These are phyloP conservation scores for Acanthosepion lycidas DNA, from an alignment of 2,888 invertebrate genomes.

Conservation along the genomic window DNA sequence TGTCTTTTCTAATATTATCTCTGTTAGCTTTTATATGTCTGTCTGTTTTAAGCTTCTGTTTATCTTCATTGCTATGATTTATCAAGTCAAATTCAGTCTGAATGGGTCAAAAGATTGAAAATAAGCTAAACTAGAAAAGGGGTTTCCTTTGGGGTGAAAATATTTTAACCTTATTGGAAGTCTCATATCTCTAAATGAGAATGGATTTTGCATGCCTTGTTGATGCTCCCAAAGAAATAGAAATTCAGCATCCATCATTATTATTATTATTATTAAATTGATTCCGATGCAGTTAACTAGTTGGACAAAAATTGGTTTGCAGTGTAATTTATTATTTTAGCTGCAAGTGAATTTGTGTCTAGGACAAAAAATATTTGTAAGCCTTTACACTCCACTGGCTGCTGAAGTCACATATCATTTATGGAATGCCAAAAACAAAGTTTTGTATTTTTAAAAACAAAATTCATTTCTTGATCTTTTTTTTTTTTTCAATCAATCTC, in stretches of 20 bases:
- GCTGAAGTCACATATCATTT: constrained; percentile 33
- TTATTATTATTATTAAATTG: neutral
- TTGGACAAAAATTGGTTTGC: neutral
- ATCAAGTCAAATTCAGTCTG: neutral
- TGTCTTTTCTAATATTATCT: too few species aligned
- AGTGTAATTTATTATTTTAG: neutral
- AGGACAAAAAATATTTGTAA: neutral
- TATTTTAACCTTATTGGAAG: neutral
- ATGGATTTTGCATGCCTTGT: neutral
- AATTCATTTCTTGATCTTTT: neutral
- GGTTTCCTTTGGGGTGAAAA: neutral
- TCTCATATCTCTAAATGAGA: neutral
- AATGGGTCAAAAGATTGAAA: neutral
- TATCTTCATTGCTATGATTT: neutral
- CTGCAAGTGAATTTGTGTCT: neutral
- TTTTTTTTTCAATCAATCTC: neutral
- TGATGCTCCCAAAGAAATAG: too few species aligned
- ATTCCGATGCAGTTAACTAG: neutral
- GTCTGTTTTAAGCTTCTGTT: neutral
- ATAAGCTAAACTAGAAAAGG: neutral
- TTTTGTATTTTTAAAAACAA: too few species aligned
- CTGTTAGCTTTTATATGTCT: neutral
- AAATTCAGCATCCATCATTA: neutral
- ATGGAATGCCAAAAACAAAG: too few species aligned
- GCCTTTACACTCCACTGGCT: constrained; percentile 4